These are phyloP conservation scores for Thysanoteuthis rhombus DNA, from an alignment of 2,888 invertebrate genomes.

Conservation along the genomic window DNA sequence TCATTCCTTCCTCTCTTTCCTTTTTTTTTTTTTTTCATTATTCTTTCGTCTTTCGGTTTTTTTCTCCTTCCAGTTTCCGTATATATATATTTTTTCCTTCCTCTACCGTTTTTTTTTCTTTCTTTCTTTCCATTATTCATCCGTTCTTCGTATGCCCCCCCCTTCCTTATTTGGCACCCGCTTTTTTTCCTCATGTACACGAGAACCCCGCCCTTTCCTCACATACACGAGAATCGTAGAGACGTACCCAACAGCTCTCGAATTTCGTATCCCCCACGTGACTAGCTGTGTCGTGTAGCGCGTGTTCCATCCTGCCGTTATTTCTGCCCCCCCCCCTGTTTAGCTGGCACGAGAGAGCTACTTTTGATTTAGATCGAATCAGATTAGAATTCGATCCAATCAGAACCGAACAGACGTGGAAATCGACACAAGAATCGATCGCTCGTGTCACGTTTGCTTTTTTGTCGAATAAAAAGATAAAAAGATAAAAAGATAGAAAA, in stretches of 20 bases:
- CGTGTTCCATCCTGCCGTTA: background rate
- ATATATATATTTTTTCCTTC: too few species aligned
- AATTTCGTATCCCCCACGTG: background rate
- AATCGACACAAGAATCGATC: constrained; percentile 12
- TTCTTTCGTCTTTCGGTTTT: too few species aligned
- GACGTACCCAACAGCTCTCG: background rate
- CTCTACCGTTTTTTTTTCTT: too few species aligned
- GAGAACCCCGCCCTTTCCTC: too few species aligned
- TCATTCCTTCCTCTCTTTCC: too few species aligned
- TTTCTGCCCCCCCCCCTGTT: background rate
- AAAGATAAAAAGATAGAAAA: background rate
- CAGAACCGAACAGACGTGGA: background rate
- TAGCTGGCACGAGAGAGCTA: background rate
- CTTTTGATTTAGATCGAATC: background rate
- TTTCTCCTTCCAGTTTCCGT: too few species aligned
- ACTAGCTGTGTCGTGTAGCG: background rate
- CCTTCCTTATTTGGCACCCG: too few species aligned
- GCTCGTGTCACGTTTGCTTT: background rate
- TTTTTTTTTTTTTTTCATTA: too few species aligned
- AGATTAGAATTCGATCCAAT: constrained; percentile 12
- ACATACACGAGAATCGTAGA: background rate
- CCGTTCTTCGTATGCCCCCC: too few species aligned
- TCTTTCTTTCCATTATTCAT: too few species aligned
- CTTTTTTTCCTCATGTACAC: too few species aligned
- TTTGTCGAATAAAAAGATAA: too few species aligned